Conservation (phyloP, 2,113 vertebrate genomes). For the Zosterops hypoxanthus region DNA sequence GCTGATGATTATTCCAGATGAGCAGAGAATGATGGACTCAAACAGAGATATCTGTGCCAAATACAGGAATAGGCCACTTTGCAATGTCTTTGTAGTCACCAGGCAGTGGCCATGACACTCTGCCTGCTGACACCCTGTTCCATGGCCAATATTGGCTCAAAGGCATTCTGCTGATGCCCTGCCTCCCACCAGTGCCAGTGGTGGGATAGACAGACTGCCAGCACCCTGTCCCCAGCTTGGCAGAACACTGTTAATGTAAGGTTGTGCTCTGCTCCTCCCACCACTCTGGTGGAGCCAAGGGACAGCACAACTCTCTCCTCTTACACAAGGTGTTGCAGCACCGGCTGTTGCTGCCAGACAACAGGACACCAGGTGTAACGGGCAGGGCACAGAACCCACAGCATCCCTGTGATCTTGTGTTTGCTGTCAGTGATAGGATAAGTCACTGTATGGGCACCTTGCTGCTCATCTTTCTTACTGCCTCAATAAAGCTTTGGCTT, state of each 20-base stretch:
- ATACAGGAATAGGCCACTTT: neutral
- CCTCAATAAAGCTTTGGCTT: neutral
- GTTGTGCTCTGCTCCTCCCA: neutral
- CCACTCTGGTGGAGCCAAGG: accelerated
- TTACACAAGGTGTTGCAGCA: neutral
- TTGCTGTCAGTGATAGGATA: neutral
- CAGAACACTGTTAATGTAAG: neutral
- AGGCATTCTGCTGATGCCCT: neutral
- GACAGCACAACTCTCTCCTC: accelerated
- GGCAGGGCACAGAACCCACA: neutral
- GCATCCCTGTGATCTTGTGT: accelerated
- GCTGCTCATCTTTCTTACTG: neutral
- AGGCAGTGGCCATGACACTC: neutral
- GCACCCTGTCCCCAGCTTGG: too few relatives aligned
- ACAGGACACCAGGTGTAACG: accelerated
- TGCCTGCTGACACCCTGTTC: neutral
- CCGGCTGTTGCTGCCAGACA: neutral
- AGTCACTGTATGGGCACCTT: accelerated
- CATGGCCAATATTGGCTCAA: accelerated
- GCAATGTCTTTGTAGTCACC: neutral
- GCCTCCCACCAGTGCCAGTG: neutral
- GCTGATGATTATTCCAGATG: neutral
- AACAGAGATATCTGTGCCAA: neutral
- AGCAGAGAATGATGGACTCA: neutral
- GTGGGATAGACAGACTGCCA: neutral